phyloP scores from a whole-genome alignment of 1,140 invertebrate genomes.

The Mesaphorura yosii region DNA sequence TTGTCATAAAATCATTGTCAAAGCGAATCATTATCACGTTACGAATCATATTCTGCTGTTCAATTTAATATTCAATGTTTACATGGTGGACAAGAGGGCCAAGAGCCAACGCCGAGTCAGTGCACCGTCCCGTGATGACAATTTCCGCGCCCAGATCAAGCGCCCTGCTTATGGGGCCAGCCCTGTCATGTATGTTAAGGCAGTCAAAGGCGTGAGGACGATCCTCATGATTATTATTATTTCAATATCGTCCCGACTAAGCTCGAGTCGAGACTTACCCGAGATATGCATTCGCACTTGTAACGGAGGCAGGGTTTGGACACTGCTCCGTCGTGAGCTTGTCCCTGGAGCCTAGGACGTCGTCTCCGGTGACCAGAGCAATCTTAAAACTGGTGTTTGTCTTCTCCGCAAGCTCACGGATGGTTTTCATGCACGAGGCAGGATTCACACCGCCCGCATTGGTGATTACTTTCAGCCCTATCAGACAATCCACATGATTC shows the following conservation, averaged over 20 bases:
- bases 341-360: slow-evolving; percentile 28
- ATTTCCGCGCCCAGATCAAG: slow-evolving; percentile 43
- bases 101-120: slow-evolving; percentile 43
- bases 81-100: slow-evolving; percentile 41
- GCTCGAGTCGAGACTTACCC: no score
- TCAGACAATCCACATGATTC: no score
- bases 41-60: background rate
- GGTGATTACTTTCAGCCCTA: slow-evolving; percentile 41
- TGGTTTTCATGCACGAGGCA: slow-evolving; percentile 38
- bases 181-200: no score
- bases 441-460: slow-evolving; percentile 49
- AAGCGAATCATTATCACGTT: slow-evolving; percentile 2
- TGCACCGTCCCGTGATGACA: slow-evolving; percentile 44
- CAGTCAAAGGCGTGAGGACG: no score
- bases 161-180: slow-evolving; percentile 41
- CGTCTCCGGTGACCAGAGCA: slow-evolving; percentile 29
- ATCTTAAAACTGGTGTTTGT: slow-evolving; percentile 30
- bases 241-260: background rate
- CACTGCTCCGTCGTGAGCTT: slow-evolving; percentile 36
- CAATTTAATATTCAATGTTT: slow-evolving; percentile 16
- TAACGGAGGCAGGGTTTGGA: slow-evolving; percentile 35
- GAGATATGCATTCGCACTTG: slow-evolving; percentile 44
- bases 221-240: background rate
- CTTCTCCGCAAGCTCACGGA: slow-evolving; percentile 36
- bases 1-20: background rate